These are phyloP conservation scores for Solenopsis invicta DNA, from an alignment of 1,140 invertebrate species.

Conservation along the genomic window DNA sequence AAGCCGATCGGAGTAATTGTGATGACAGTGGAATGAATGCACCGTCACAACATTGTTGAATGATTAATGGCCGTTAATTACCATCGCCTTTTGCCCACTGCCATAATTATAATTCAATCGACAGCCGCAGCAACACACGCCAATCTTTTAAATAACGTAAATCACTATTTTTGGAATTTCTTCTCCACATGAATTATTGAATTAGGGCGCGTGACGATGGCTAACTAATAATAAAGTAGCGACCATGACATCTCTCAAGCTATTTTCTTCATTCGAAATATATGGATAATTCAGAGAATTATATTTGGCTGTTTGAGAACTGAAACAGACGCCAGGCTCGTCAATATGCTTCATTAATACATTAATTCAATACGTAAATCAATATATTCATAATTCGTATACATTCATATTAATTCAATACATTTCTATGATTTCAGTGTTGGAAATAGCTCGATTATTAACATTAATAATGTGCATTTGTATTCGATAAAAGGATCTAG, in stretches of 20 bases:
- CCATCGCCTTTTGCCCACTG: background rate
- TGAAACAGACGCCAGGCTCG: background rate
- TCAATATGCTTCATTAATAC: slow-evolving; percentile 10
- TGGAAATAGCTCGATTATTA: background rate
- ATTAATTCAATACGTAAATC: too few species aligned
- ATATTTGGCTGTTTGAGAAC: slow-evolving; percentile 15
- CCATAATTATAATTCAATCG: background rate
- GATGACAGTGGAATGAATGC: slow-evolving; percentile 9
- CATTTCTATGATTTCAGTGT: background rate
- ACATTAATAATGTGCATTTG: background rate
- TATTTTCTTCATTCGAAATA: slow-evolving; percentile 26
- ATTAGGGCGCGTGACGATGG: background rate
- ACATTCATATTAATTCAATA: slow-evolving; percentile 23
- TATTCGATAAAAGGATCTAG: background rate
- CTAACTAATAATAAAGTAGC: slow-evolving; percentile 9
- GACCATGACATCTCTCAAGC: background rate
- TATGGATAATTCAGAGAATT: slow-evolving; percentile 40
- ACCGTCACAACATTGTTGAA: background rate
- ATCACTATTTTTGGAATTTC: background rate
- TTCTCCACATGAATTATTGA: background rate
- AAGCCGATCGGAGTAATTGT: background rate
- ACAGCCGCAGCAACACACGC: background rate
- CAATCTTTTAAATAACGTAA: background rate
- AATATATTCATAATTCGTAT: background rate
- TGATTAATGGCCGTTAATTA: background rate